Conservation (phyloP, 2,888 invertebrate genomes). For the Himalopsyche kuldschensis region DNA sequence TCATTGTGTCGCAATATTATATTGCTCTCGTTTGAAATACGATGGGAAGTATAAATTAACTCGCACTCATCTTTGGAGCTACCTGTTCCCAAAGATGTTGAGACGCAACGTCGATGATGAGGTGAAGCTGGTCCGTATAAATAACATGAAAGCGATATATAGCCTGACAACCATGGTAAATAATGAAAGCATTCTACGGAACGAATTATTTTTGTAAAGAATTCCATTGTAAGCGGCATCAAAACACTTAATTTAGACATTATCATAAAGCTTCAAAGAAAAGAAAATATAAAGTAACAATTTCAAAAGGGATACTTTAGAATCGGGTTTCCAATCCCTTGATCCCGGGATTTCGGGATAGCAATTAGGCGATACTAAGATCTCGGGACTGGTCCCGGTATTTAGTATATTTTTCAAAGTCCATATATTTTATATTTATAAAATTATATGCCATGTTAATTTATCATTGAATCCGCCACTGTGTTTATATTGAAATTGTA, state of each 20-base stretch:
- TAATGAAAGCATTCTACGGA: not conserved
- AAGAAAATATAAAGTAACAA: not conserved
- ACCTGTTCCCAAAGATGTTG: not conserved
- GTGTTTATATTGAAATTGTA: no score
- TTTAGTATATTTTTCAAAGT: no score
- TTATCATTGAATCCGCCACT: no score
- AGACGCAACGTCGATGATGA: not conserved
- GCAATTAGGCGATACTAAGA: no score
- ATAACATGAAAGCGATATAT: not conserved
- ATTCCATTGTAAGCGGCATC: not conserved
- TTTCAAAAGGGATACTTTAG: no score
- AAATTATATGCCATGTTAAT: no score
- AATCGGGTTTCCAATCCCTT: no score
- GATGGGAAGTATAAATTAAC: not conserved
- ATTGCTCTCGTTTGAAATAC: not conserved
- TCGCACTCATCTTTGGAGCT: not conserved
- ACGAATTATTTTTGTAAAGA: not conserved
- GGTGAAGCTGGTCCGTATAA: not conserved
- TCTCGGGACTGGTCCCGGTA: no score
- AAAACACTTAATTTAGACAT: not conserved
- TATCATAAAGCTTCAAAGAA: not conserved
- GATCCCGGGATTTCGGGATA: no score
- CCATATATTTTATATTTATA: no score
- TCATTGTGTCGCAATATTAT: not conserved
- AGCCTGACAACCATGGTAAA: not conserved